Conservation (phyloP, 2,888 invertebrate genomes). For the Nemoura dubitans region DNA sequence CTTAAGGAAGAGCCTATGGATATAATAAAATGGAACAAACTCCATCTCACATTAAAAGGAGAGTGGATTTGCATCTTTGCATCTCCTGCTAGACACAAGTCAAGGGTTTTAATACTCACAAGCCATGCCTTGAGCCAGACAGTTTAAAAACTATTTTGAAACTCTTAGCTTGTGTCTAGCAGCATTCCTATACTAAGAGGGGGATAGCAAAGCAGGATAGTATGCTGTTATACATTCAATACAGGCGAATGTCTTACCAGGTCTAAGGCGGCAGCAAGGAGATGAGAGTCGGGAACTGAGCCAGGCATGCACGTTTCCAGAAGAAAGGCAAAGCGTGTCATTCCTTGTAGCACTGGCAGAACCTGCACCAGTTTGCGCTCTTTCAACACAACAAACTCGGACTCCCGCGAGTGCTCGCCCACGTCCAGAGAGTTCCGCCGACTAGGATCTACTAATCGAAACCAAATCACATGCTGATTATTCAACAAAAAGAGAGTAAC, state of each 20-base stretch:
- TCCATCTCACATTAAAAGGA: too few relatives aligned
- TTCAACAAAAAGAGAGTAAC: neutral
- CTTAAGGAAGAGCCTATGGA: too few relatives aligned
- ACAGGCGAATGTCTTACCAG: constrained; percentile 71
- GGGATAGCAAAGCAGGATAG: too few relatives aligned
- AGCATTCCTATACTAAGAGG: too few relatives aligned
- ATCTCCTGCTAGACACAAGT: too few relatives aligned
- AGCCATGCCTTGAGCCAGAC: too few relatives aligned
- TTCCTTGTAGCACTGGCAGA: constrained; percentile 83
- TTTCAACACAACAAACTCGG: constrained; percentile 87
- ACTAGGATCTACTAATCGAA: constrained; percentile 68
- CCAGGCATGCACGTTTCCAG: constrained; percentile 97
- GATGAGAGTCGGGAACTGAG: constrained; percentile 93
- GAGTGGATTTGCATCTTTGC: too few relatives aligned
- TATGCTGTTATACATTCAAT: too few relatives aligned
- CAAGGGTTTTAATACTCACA: too few relatives aligned
- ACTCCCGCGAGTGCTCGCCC: constrained; percentile 81
- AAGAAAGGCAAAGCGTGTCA: constrained; percentile 88
- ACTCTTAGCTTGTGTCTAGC: too few relatives aligned
- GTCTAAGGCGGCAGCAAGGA: constrained; percentile 93
- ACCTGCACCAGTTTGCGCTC: constrained; percentile 86
- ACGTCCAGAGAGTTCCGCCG: constrained; percentile 85
- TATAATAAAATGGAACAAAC: too few relatives aligned
- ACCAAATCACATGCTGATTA: neutral
- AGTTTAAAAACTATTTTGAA: too few relatives aligned